Evolutionary conservation across 1,140 invertebrate species (phyloP).

Genomic region (Parapsyche elsis): DNA sequence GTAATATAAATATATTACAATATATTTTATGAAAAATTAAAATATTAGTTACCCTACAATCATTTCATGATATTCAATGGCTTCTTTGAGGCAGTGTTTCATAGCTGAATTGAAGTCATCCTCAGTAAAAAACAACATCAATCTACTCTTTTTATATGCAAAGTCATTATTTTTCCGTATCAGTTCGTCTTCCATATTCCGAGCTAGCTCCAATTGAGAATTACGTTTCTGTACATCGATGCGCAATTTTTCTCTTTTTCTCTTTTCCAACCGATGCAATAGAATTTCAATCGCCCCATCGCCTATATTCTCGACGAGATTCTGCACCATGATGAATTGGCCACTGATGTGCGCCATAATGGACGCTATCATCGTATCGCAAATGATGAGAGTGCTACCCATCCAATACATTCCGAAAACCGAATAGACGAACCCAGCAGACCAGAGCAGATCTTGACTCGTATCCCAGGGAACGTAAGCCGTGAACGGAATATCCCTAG

Average conservation of each 20-base stretch:
- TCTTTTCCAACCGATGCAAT: slow-evolving; percentile 5
- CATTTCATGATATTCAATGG: slow-evolving; percentile 49
- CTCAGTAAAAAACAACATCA: slow-evolving; percentile 40
- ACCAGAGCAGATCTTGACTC: slow-evolving; percentile 24
- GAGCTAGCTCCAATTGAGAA: background rate
- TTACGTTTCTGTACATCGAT: too few species aligned
- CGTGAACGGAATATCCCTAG: slow-evolving; percentile 48
- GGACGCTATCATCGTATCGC: slow-evolving; percentile 52
- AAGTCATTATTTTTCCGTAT: background rate
- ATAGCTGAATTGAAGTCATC: slow-evolving; percentile 45
- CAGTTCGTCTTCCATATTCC: background rate
- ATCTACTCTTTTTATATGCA: background rate
- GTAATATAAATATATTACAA: too few species aligned
- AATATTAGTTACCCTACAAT: slow-evolving; percentile 20
- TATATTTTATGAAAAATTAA: background rate
- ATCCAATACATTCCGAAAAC: slow-evolving; percentile 47
- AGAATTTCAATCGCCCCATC: slow-evolving; percentile 39
- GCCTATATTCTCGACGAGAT: slow-evolving; percentile 35
- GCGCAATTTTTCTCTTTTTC: background rate
- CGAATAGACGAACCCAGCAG: slow-evolving; percentile 43
- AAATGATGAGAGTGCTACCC: slow-evolving; percentile 42
- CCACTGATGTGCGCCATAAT: slow-evolving; percentile 50
- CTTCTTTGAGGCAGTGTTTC: slow-evolving; percentile 45
- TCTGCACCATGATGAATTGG: slow-evolving; percentile 50
- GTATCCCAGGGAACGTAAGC: slow-evolving; percentile 49